Percentiles rank a stretch among this genome's conserved stretches.
Conservation (phyloP, 2,888 invertebrate species). For the Gerris lacustris region DNA sequence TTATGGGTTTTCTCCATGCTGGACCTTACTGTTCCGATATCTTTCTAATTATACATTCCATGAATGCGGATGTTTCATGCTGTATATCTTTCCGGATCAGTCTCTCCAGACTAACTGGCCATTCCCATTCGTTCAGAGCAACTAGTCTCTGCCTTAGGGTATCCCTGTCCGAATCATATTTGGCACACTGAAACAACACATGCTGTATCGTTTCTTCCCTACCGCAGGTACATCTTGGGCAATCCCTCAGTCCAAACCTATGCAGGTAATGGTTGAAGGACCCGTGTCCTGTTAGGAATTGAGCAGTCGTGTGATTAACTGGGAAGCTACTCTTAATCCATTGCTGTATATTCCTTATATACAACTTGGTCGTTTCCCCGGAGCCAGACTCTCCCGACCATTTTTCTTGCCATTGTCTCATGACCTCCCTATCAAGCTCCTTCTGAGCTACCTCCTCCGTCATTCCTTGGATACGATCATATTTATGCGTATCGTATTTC, state of each 20-base stretch:
- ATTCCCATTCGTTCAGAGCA: too few species aligned
- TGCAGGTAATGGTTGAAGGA: slow-evolving; percentile 2
- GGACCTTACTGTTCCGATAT: too few species aligned
- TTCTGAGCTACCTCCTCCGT: too few species aligned
- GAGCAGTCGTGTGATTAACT: background rate
- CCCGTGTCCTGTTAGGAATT: background rate
- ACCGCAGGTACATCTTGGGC: background rate
- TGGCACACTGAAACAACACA: background rate
- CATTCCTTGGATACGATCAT: too few species aligned
- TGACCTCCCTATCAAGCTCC: too few species aligned
- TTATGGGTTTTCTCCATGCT: too few species aligned
- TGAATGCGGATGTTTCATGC: too few species aligned
- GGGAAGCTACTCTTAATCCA: background rate
- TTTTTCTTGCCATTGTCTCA: slow-evolving; percentile 10
- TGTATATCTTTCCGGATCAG: too few species aligned
- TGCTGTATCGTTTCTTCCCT: background rate
- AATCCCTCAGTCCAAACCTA: background rate
- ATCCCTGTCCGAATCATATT: too few species aligned
- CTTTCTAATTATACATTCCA: too few species aligned
- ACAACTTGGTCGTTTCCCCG: background rate
- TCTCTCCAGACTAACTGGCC: too few species aligned
- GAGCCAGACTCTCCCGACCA: background rate
- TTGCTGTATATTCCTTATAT: background rate
- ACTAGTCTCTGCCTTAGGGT: too few species aligned
- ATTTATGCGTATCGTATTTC: background rate